These are phyloP conservation scores for Scortum barcoo DNA, from an alignment of 2,113 vertebrate genomes.

Conservation along the genomic window DNA sequence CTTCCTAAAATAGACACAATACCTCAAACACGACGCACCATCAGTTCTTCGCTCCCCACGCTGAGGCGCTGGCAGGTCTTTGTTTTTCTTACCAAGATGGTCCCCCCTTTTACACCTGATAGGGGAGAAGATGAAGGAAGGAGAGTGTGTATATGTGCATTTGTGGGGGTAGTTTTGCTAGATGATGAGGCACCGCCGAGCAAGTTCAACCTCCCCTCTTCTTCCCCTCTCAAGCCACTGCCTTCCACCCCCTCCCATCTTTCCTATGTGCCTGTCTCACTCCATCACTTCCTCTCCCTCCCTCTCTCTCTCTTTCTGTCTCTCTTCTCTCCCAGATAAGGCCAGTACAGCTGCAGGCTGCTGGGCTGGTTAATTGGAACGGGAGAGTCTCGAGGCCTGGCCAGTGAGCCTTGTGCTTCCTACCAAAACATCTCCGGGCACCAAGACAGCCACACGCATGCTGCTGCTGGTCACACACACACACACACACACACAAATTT, in stretches of 20 bases:
- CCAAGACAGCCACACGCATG: conserved; percentile 62
- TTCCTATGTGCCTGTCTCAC: conserved; percentile 41
- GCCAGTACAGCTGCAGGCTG: conserved; percentile 75
- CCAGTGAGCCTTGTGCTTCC: conserved; percentile 73
- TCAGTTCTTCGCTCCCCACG: background rate
- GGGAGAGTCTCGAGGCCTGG: conserved; percentile 72
- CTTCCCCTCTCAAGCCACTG: conserved; percentile 30
- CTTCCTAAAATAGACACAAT: conserved; percentile 21
- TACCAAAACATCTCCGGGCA: conserved; percentile 78
- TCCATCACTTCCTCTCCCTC: conserved; percentile 20
- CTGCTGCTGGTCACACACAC: conserved; percentile 44
- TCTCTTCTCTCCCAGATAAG: conserved; percentile 68
- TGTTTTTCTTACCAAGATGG: conserved; percentile 15
- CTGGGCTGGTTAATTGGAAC: conserved; percentile 82
- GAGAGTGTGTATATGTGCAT: background rate
- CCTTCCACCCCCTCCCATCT: conserved; percentile 39
- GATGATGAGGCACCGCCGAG: background rate
- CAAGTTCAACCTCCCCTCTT: background rate
- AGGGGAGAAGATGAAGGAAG: conserved; percentile 6
- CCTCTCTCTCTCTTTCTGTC: background rate
- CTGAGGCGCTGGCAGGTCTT: conserved; percentile 5
- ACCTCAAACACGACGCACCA: conserved; percentile 12
- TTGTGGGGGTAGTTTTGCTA: background rate
- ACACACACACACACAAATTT: conserved; percentile 17
- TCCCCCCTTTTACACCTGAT: background rate